Evolutionary conservation across 2,797 vertebrate species (phyloP), one percentile per base, ranked within the genome.

Genomic region (Lophotriccus pileatus): DNA sequence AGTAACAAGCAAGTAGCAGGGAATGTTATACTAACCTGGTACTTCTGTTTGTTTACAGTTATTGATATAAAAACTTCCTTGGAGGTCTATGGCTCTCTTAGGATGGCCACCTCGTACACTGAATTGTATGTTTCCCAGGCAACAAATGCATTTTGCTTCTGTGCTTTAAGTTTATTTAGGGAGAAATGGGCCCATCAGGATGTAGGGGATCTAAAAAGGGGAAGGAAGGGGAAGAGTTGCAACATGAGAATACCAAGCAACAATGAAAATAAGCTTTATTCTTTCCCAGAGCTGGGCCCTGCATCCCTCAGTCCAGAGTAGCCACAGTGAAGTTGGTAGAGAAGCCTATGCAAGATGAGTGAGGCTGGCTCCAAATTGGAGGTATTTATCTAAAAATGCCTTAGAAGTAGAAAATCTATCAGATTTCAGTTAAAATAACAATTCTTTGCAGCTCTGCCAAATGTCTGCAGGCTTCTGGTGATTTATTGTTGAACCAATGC

Each of bases 101-200:
- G 93, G 93, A 94, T 83, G 74, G 77, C 58, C 84, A 67, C 64
- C 60, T 91, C 60, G 5, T 73, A 79, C 14, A 41, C 56, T 14
- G 68, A 94, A 91, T 36, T 82, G 67, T 18, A 23, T 62, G 93
- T 96, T 97, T 95, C 95, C 93, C 56, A 49, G 94, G 95, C 90
- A 96, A 96, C 95, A 96, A 96, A 97, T 96, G 89, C 43, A 83
- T 96, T 97, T 97, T 23, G 53, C 95, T 94, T 94, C 94, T 96
- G 96, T 91, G 85, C 88, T 89, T 84, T 55, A 41, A 73, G 85
- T 96, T 93, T 96, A 84, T 96, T 91, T 90, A 93, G 94, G 85
- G 70, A 95, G 85, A 96, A 95, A 91, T 62, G 94, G 94, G 56
- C 63, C 80, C 3, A 0, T 94, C 87, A 83, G 96, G 95, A 96